Conservation (phyloP, 1,140 invertebrate genomes). For the Dolichoris vasculosae region DNA sequence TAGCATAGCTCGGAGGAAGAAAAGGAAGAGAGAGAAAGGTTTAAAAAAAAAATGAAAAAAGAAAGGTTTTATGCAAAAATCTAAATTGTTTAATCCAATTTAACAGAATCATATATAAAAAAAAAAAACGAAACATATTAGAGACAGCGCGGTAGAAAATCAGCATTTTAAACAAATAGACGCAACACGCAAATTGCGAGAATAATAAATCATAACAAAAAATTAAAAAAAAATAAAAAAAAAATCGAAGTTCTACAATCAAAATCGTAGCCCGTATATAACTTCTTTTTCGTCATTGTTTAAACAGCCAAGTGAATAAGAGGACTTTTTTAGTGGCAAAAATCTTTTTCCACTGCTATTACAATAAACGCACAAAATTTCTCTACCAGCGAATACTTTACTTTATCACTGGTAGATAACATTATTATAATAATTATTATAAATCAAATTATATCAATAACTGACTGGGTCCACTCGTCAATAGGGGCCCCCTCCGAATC, state of each 20-base stretch:
- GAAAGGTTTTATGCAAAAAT: conserved; percentile 63
- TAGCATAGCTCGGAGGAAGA: conserved; percentile 31
- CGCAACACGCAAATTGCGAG: conserved; percentile 54
- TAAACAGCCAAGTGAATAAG: conserved; percentile 53
- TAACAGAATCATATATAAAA: conserved; percentile 63
- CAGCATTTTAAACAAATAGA: conserved; percentile 54
- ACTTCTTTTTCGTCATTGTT: conserved; percentile 58
- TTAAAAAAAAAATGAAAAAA: conserved; percentile 53
- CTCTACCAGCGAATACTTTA: conserved; percentile 30
- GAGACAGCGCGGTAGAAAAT: conserved; percentile 53
- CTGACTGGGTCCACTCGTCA: conserved; percentile 49
- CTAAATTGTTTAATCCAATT: conserved; percentile 66
- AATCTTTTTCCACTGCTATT: conserved; percentile 39
- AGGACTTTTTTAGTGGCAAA: conserved; percentile 35
- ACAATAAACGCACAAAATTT: conserved; percentile 47
- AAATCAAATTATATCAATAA: conserved; percentile 49
- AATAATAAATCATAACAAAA: conserved; percentile 55
- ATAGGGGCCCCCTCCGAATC: conserved; percentile 40
- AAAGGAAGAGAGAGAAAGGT: conserved; percentile 47
- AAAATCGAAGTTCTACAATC: conserved; percentile 59
- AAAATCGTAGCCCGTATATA: conserved; percentile 59
- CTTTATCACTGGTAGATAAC: conserved; percentile 38
- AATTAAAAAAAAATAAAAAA: conserved; percentile 56
- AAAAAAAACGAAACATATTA: conserved; percentile 58
- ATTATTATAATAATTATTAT: conserved; percentile 49